Evolutionary conservation across 2,113 vertebrate species (phyloP).

Genomic region (Engraulis encrasicolus): DNA sequence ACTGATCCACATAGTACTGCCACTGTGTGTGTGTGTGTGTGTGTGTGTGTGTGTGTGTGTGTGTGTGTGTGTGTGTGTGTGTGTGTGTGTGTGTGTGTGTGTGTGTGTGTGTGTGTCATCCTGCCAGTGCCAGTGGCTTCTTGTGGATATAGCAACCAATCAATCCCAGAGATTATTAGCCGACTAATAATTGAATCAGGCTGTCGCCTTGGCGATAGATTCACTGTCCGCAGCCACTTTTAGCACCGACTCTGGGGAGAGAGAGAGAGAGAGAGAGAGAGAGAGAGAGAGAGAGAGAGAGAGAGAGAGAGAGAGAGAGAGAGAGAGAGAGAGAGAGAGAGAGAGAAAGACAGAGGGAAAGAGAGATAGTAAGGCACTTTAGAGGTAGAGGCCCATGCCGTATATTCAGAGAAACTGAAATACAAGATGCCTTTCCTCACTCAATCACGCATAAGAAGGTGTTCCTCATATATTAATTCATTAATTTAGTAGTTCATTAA

Average conservation of each 20-base stretch:
- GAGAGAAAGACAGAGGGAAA: slow-evolving; percentile 3
- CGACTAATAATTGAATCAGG: slow-evolving; percentile 71
- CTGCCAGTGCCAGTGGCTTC: neutral
- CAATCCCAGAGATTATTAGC: slow-evolving; percentile 69
- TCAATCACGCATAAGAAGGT: too few relatives aligned
- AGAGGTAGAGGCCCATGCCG: too few relatives aligned
- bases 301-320: too few relatives aligned
- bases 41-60: too few relatives aligned
- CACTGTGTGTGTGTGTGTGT: too few relatives aligned
- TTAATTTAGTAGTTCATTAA: too few relatives aligned
- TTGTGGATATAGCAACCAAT: slow-evolving; percentile 54
- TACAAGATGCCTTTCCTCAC: slow-evolving; percentile 28
- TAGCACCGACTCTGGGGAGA: slow-evolving; percentile 41
- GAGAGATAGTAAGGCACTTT: slow-evolving; percentile 45
- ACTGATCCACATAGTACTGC: too few relatives aligned
- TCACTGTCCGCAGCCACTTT: slow-evolving; percentile 44
- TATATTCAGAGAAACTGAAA: slow-evolving; percentile 38
- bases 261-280: neutral
- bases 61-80: too few relatives aligned
- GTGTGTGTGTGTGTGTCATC: too few relatives aligned
- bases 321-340: slow-evolving; percentile 13
- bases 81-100: too few relatives aligned
- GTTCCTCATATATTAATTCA: too few relatives aligned
- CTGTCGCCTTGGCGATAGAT: slow-evolving; percentile 63
- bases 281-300: slow-evolving; percentile 20